These are phyloP conservation scores for Aphodius sticticus DNA, from an alignment of 2,888 invertebrate genomes.

Conservation along the genomic window DNA sequence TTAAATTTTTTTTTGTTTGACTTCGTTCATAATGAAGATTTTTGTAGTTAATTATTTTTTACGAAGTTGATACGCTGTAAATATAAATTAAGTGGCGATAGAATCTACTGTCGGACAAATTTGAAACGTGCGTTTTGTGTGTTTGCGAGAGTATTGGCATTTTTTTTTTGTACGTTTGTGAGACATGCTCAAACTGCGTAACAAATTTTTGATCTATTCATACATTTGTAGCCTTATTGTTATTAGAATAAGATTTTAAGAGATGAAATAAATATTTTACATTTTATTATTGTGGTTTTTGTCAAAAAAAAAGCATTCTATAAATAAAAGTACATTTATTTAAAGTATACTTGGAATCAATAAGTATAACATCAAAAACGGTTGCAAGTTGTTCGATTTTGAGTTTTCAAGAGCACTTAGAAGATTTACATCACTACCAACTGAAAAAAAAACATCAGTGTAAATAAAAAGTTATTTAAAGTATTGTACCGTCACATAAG, in stretches of 20 bases:
- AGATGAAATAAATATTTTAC: slow-evolving; percentile 4
- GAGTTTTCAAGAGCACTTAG: not conserved
- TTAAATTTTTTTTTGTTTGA: not conserved
- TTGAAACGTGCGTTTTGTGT: not conserved
- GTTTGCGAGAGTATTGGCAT: not conserved
- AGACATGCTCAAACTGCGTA: not conserved
- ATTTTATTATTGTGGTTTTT: not conserved
- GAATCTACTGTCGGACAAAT: not conserved
- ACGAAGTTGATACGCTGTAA: not conserved
- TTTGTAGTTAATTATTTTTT: not conserved
- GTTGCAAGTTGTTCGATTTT: not conserved
- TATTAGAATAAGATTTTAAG: not conserved
- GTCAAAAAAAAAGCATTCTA: not conserved
- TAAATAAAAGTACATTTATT: not conserved
- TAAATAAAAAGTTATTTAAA: not conserved
- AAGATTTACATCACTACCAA: not conserved
- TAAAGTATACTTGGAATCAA: not conserved
- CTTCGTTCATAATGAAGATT: not conserved
- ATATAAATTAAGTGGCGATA: not conserved
- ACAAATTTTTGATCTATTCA: not conserved
- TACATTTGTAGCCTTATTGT: not conserved
- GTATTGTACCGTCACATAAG: slow-evolving; percentile 46
- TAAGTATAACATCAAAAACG: not conserved
- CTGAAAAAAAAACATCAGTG: not conserved
- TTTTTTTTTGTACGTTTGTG: not conserved